A percentile compares a stretch with the other conserved stretches of the same genome.
Evolutionary conservation across 2,797 vertebrate genomes (phyloP).

Genomic region (Phoebastria nigripes): DNA sequence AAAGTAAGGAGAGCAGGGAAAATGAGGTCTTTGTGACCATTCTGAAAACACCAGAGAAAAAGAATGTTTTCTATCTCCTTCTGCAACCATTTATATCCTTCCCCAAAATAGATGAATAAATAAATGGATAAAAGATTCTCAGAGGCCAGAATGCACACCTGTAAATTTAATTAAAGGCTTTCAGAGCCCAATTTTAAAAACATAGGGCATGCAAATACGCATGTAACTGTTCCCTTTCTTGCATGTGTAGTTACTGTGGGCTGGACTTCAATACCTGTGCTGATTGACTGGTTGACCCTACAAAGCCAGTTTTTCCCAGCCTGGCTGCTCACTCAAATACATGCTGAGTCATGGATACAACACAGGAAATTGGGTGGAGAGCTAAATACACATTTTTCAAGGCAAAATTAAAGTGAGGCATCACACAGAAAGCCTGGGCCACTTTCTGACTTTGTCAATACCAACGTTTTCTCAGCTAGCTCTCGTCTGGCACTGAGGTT

Average conservation of each 20-base stretch:
- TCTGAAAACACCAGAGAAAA: background rate
- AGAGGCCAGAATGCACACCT: background rate
- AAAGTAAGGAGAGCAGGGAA: background rate
- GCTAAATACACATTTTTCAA: background rate
- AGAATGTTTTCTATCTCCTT: background rate
- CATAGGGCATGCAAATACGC: background rate
- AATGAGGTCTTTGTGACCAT: background rate
- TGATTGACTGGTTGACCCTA: background rate
- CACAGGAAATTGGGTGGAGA: background rate
- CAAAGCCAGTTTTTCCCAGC: background rate
- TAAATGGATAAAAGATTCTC: background rate
- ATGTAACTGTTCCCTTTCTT: background rate
- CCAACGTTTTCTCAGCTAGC: background rate
- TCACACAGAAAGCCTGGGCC: background rate
- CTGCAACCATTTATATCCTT: background rate
- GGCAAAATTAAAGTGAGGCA: background rate
- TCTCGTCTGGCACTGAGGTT: background rate
- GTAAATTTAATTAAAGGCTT: background rate
- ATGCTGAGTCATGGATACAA: background rate
- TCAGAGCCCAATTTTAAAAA: background rate
- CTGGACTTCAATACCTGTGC: background rate
- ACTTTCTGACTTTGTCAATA: background rate
- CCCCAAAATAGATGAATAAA: background rate
- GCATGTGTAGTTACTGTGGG: background rate
- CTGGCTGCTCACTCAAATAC: background rate